Evolutionary conservation across 1,140 invertebrate species (phyloP), one percentile per base, ranked within the genome.

Genomic region (Mylabris phalerata): DNA sequence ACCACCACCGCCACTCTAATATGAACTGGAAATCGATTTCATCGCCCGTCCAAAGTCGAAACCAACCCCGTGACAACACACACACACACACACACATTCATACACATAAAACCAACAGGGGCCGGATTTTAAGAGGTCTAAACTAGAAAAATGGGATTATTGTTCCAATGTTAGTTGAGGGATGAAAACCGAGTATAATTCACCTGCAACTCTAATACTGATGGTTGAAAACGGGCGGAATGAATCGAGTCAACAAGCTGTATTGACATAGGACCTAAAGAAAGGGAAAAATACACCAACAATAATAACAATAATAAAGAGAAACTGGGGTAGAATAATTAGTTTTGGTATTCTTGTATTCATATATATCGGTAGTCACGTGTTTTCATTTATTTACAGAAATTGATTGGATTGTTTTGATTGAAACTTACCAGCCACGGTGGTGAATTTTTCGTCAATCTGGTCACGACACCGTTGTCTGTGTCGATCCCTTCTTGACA

Each of bases 1-100:
- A 19, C 19, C 19, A 19, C 19, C 19, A 19, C 19, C 19, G 19
- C 32, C 47, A 44, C 41, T 55, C 41, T 60, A 46, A 60, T 55
- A 60, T 60, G 58, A 55, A 60, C 46, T 60, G 25, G 46, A 57
- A 60, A 60, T 60, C 51, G 58, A 55, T 60, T 55, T 55, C 44
- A 32, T 32, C 32, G 32, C 32, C 32, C 32, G 47, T 60, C 48
- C 40, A 52, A 49, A 52, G 50, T 47, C 50, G 47, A 50, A 58
- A 46, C 48, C 26, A 51, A 39, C 48, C 56, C 49, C 48, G 56
- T 45, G 49, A 26, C 46, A 24, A 41, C 38, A 41, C 7, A 32
- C 7, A 32, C 7, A 32, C 7, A 32, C 7, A 32, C 32, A 32
- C 32, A 32, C 32, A 32, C 32, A 32, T 32, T 5, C 32, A 32